phyloP scores from a whole-genome alignment of 2,113 vertebrate species.

The Phalacrocorax aristotelis region DNA sequence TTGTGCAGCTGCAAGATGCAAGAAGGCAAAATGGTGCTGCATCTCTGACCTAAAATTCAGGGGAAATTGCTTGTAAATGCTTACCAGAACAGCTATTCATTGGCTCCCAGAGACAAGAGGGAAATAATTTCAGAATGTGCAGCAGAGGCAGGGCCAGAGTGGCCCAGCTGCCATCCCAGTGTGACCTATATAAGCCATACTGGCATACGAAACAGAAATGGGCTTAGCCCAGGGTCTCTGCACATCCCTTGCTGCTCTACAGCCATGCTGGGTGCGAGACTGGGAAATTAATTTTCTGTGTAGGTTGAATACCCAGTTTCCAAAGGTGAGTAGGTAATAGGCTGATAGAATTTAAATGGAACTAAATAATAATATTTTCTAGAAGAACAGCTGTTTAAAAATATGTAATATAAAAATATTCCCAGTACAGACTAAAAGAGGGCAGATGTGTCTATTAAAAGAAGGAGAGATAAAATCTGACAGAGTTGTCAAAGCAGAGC shows the following conservation, averaged over 20 bases:
- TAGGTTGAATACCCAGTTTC: neutral
- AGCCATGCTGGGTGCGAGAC: neutral
- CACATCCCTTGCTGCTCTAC: neutral
- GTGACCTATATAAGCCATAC: neutral
- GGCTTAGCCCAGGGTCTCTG: neutral
- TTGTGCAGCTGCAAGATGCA: neutral
- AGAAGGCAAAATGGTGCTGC: neutral
- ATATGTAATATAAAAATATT: neutral
- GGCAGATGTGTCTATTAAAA: constrained; percentile 22
- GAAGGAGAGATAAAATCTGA: constrained; percentile 8
- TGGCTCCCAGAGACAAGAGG: neutral
- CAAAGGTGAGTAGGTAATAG: neutral
- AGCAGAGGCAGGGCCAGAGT: neutral
- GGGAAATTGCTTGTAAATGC: neutral
- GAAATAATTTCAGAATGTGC: neutral
- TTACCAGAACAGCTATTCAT: neutral
- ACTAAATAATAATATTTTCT: neutral
- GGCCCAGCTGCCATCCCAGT: neutral
- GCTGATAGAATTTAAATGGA: neutral
- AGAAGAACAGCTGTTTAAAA: neutral
- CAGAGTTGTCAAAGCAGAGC: constrained; percentile 1
- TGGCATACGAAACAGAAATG: neutral
- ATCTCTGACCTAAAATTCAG: neutral
- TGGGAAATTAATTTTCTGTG: neutral
- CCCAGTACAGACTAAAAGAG: neutral